Evolutionary conservation across 1,140 invertebrate genomes (phyloP).

Genomic region (Metopolophium dirhodum): DNA sequence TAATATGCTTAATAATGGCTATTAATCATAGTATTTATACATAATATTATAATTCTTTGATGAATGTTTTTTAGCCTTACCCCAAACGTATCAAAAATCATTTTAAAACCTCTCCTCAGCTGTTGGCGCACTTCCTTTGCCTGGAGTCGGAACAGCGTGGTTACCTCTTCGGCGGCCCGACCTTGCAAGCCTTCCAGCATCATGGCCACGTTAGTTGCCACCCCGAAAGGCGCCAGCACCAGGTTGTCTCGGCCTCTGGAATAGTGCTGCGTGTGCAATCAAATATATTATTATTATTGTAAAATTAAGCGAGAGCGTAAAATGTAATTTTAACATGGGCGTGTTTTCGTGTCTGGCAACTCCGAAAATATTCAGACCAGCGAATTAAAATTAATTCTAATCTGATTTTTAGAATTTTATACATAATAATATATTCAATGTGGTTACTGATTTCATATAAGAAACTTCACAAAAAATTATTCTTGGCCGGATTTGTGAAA

Average conservation of each 20-base stretch:
- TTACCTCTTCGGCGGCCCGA: constrained; percentile 60
- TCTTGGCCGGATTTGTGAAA: background rate
- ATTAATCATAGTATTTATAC: background rate
- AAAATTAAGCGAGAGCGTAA: background rate
- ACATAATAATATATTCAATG: background rate
- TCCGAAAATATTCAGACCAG: no score
- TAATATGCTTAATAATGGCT: background rate
- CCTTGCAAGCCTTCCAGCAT: constrained; percentile 61
- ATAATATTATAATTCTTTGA: background rate
- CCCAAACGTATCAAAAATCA: constrained; percentile 60
- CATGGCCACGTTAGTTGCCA: constrained; percentile 61
- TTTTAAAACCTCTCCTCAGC: constrained; percentile 60
- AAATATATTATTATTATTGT: background rate
- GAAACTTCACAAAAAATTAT: background rate
- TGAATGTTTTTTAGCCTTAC: constrained; percentile 52
- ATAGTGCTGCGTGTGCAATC: constrained; percentile 34
- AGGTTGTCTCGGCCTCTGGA: constrained; percentile 60
- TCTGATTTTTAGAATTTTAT: background rate
- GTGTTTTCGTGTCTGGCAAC: background rate
- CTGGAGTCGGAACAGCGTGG: constrained; percentile 58
- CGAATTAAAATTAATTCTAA: background rate
- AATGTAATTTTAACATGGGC: background rate
- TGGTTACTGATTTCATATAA: background rate
- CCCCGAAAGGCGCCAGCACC: constrained; percentile 61
- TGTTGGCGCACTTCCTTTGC: constrained; percentile 56